Conservation (phyloP, 2,113 vertebrate genomes). For the Vulpes vulpes region DNA sequence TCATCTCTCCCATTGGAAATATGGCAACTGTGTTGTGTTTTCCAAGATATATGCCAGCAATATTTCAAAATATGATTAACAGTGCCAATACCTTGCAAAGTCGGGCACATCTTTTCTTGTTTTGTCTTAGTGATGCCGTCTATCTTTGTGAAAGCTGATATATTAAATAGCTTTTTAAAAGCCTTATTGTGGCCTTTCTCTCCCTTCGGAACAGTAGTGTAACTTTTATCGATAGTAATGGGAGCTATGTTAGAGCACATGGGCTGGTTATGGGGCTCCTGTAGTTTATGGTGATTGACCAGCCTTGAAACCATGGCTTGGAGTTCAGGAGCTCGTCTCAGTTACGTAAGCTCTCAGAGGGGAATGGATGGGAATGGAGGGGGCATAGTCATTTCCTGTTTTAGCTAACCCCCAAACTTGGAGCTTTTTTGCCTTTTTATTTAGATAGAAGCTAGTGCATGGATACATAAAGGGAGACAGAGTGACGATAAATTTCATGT, state of each 20-base stretch:
- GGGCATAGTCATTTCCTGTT: neutral
- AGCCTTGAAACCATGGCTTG: neutral
- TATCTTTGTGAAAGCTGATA: constrained; percentile 83
- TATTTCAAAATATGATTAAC: constrained; percentile 84
- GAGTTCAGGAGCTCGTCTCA: constrained; percentile 45
- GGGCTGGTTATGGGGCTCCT: constrained; percentile 58
- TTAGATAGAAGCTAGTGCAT: neutral
- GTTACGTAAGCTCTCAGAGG: neutral
- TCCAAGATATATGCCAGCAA: constrained; percentile 81
- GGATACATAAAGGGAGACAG: neutral
- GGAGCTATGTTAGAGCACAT: constrained; percentile 19
- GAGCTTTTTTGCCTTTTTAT: constrained; percentile 24
- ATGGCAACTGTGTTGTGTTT: constrained; percentile 63
- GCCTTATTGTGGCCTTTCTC: constrained; percentile 76
- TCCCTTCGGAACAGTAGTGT: constrained; percentile 66
- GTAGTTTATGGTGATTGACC: constrained; percentile 75
- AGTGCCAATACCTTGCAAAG: constrained; percentile 77
- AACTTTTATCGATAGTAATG: constrained; percentile 81
- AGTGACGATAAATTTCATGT: neutral
- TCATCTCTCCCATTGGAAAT: constrained; percentile 70
- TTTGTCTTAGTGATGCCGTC: constrained; percentile 75
- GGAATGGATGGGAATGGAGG: neutral
- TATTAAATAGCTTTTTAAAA: constrained; percentile 83
- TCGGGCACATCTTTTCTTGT: constrained; percentile 78
- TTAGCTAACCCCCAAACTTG: neutral